These are phyloP conservation scores for Pseudonaja textilis DNA, from an alignment of 2,113 vertebrate genomes.

Conservation along the genomic window DNA sequence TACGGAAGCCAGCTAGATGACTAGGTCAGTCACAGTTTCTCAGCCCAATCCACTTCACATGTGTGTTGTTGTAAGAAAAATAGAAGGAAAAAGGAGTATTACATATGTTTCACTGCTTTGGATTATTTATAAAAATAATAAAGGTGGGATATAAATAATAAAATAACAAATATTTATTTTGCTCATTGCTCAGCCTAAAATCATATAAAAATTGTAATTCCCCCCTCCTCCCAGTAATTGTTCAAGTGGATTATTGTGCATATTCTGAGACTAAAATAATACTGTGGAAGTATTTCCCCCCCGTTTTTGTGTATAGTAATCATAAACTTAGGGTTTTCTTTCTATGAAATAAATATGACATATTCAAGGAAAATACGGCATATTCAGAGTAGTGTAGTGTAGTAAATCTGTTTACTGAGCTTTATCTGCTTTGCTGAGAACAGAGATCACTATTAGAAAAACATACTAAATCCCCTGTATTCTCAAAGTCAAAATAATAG, in stretches of 20 bases:
- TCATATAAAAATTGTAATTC: background rate
- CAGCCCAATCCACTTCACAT: background rate
- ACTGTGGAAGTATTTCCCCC: background rate
- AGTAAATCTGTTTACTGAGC: background rate
- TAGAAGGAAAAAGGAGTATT: background rate
- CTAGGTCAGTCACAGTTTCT: background rate
- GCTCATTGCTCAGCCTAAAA: background rate
- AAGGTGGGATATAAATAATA: background rate
- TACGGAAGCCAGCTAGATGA: background rate
- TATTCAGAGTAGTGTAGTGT: background rate
- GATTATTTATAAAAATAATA: background rate
- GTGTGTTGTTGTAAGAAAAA: background rate
- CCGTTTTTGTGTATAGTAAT: background rate
- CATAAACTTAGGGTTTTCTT: background rate
- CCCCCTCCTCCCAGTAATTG: background rate
- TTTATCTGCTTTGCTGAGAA: background rate
- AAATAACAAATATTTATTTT: background rate
- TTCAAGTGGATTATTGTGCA: background rate
- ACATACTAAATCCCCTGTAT: background rate
- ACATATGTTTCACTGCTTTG: background rate
- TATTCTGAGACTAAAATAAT: background rate
- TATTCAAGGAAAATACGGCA: background rate
- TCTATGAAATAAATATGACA: background rate
- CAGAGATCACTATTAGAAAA: background rate
- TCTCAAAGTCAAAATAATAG: background rate